phyloP scores from a whole-genome alignment of 2,113 vertebrate genomes.

The Picathartes gymnocephalus region DNA sequence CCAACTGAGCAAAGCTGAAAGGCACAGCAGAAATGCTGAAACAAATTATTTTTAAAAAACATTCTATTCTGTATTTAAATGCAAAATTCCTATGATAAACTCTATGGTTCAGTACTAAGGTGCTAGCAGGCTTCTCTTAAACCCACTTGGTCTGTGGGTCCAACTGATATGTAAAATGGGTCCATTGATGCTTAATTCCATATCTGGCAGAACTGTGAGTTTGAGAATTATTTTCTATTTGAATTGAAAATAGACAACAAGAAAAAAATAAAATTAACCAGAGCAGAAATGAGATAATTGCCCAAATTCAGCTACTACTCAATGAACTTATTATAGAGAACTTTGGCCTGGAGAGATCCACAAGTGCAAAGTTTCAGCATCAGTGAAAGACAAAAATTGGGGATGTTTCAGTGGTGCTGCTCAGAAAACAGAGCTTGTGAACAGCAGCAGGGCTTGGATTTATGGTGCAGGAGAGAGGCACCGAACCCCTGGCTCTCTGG shows the following conservation, averaged over 20 bases:
- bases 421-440: slow-evolving; percentile 1
- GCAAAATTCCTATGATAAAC: not conserved
- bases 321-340: not conserved
- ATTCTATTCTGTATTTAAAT: not conserved
- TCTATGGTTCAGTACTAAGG: not conserved
- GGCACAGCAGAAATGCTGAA: not conserved
- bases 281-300: not conserved
- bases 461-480: not conserved
- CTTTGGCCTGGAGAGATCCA: not conserved
- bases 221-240: not conserved
- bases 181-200: not conserved
- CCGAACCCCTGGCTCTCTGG: not conserved
- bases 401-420: not conserved
- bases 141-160: not conserved
- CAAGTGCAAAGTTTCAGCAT: not conserved
- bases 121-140: not conserved
- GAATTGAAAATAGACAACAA: not conserved
- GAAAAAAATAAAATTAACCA: not conserved
- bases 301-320: not conserved
- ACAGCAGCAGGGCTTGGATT: not conserved
- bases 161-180: not conserved
- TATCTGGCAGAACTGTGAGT: not conserved
- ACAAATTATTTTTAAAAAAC: not conserved
- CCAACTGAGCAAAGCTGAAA: not conserved
- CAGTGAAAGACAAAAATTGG: not conserved